Conservation (phyloP, 2,888 invertebrate species). For the Morinoia aosen region DNA sequence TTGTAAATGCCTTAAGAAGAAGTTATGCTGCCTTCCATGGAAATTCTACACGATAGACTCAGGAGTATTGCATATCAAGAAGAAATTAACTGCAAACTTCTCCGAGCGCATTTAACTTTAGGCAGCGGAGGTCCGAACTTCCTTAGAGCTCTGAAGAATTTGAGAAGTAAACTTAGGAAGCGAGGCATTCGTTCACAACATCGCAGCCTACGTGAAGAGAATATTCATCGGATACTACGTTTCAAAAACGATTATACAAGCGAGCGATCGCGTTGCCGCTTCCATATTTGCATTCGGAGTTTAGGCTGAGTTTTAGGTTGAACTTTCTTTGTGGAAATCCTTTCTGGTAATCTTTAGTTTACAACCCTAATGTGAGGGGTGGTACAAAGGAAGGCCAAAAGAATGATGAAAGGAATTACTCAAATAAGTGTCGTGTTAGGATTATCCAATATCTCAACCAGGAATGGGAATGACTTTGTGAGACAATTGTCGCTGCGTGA, state of each 20-base stretch:
- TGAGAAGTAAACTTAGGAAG: background rate
- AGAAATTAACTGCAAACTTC: conserved; percentile 23
- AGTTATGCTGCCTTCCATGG: background rate
- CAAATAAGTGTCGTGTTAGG: background rate
- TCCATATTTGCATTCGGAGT: background rate
- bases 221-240: background rate
- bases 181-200: background rate
- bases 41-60: background rate
- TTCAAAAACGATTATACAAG: background rate
- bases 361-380: background rate
- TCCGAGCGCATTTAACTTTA: background rate
- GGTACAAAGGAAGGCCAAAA: background rate
- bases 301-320: background rate
- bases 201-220: background rate
- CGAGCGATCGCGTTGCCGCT: background rate
- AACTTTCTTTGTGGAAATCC: background rate
- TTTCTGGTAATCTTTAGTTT: background rate
- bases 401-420: background rate
- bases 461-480: background rate
- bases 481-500: background rate
- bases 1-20: background rate
- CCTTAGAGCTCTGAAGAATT: background rate
- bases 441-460: background rate
- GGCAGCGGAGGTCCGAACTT: background rate
- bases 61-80: conserved; percentile 34